A percentile compares a stretch with the other conserved stretches of the same genome.
phyloP scores from a whole-genome alignment of 2,113 vertebrate genomes.

The Calyptomena viridis region DNA sequence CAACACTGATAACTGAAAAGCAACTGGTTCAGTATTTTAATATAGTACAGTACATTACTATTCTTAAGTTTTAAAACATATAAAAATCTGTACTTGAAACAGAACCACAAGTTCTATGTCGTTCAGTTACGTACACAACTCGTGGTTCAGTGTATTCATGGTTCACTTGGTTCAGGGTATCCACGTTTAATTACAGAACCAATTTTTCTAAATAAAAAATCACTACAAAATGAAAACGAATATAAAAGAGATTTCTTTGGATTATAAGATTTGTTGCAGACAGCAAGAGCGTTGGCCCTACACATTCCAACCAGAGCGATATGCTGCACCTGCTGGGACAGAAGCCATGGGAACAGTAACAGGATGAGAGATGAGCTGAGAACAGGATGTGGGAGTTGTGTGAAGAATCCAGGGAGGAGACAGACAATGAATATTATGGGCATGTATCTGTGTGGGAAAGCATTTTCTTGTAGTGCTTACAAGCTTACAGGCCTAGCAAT shows the following conservation, averaged over 20 bases:
- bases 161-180: not conserved
- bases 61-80: not conserved
- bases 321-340: no score
- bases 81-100: not conserved
- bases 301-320: no score
- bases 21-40: not conserved
- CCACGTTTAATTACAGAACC: not conserved
- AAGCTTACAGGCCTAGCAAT: no score
- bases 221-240: not conserved
- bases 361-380: no score
- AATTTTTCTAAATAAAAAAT: not conserved
- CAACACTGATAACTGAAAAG: not conserved
- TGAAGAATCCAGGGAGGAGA: no score
- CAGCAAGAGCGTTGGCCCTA: no score
- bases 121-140: not conserved
- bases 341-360: no score
- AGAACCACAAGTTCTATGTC: not conserved
- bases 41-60: not conserved
- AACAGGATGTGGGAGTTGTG: no score
- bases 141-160: not conserved
- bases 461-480: no score
- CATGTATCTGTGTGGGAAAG: no score
- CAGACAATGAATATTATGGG: no score
- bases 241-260: not conserved
- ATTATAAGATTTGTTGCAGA: not conserved